Conservation (phyloP, 2,113 vertebrate species). For the Pardalotus punctatus region DNA sequence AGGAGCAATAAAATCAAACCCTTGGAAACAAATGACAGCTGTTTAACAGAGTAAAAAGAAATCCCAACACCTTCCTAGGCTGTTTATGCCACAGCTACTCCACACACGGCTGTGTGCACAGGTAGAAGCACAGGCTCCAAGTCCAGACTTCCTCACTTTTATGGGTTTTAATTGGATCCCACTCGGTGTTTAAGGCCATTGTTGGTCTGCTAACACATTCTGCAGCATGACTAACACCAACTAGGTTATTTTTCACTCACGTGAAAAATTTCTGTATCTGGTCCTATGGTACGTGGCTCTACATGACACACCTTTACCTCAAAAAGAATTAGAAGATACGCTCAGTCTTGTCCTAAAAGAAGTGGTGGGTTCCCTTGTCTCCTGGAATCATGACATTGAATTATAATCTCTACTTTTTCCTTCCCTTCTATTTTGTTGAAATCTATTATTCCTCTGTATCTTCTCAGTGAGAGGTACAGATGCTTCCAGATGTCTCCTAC, state of each 20-base stretch:
- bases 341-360: not conserved
- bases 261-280: not conserved
- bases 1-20: conserved; percentile 5
- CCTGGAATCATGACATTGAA: not conserved
- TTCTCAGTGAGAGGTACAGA: not conserved
- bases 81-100: not conserved
- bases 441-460: not conserved
- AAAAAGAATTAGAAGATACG: not conserved
- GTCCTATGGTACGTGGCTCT: fast-evolving
- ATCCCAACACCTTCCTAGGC: not conserved
- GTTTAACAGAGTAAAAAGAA: not conserved
- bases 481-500: not conserved
- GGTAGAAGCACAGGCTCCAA: conserved; percentile 4
- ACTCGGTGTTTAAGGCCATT: conserved; percentile 1
- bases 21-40: not conserved
- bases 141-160: conserved; percentile 29
- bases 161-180: conserved; percentile 35
- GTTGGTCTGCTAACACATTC: not conserved
- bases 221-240: not conserved
- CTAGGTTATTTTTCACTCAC: not conserved
- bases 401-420: not conserved
- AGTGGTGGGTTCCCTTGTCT: not conserved
- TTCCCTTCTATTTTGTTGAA: not conserved
- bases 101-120: not conserved
- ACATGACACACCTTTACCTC: not conserved